Conservation (phyloP, 2,888 invertebrate species). For the Sphinx pinastri region DNA sequence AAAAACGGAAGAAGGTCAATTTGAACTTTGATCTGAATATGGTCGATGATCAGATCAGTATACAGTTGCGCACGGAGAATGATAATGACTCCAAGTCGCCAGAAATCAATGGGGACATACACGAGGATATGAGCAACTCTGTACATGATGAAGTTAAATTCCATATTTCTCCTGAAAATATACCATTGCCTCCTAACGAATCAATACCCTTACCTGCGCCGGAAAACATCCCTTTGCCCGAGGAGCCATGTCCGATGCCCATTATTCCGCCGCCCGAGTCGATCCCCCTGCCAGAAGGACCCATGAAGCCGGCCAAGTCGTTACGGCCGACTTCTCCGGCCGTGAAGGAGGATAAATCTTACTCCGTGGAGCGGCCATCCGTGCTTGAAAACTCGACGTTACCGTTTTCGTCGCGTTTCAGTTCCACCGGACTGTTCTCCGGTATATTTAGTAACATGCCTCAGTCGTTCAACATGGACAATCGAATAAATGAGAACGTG, state of each 20-base stretch:
- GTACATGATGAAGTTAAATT: constrained; percentile 58
- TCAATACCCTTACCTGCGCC: constrained; percentile 75
- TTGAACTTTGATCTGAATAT: constrained; percentile 81
- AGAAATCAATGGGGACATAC: constrained; percentile 70
- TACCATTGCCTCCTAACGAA: constrained; percentile 72
- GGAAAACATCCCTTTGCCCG: constrained; percentile 71
- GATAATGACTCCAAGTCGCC: constrained; percentile 55
- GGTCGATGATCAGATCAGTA: constrained; percentile 80
- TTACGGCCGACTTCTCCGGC: constrained; percentile 45
- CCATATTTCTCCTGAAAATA: constrained; percentile 71
- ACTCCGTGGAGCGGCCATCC: constrained; percentile 55
- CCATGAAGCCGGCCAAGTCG: constrained; percentile 53
- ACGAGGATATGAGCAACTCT: constrained; percentile 60
- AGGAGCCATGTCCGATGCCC: constrained; percentile 64
- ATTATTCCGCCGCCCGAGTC: constrained; percentile 65
- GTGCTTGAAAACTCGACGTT: constrained; percentile 59
- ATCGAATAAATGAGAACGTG: constrained; percentile 67
- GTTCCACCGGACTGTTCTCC: constrained; percentile 74
- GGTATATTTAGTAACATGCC: constrained; percentile 76
- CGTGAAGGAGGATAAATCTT: constrained; percentile 48
- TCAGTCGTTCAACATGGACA: constrained; percentile 62
- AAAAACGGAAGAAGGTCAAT: constrained; percentile 82
- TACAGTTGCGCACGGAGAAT: constrained; percentile 73
- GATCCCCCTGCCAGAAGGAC: constrained; percentile 72
- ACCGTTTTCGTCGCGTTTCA: constrained; percentile 70